Percentiles rank a stretch among this genome's conserved stretches.
These are phyloP conservation scores for Sacculina carcini DNA, from an alignment of 2,888 invertebrate species.

Conservation along the genomic window DNA sequence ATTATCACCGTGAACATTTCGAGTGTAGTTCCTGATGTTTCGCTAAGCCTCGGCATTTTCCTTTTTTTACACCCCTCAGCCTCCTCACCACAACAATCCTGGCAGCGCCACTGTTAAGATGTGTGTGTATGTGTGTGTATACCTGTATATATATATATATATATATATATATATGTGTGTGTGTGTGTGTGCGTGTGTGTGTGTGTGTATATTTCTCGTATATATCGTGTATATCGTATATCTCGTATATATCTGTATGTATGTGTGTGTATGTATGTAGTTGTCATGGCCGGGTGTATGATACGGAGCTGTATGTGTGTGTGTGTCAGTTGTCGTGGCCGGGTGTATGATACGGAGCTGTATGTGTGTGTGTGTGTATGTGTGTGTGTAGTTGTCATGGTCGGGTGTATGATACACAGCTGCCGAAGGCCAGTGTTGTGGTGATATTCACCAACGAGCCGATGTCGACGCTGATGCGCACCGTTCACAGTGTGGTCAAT, in stretches of 20 bases:
- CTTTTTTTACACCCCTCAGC: too few species aligned
- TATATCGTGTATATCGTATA: too few species aligned
- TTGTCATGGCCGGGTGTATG: too few species aligned
- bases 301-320: neutral
- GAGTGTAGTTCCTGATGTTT: too few species aligned
- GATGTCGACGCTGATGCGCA: slow-evolving; percentile 53
- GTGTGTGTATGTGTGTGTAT: neutral
- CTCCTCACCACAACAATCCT: too few species aligned
- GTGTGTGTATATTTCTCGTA: neutral
- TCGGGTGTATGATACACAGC: slow-evolving; percentile 32
- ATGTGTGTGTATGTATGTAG: neutral
- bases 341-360: too few species aligned
- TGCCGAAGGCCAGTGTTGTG: slow-evolving; percentile 47
- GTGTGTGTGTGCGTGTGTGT: neutral
- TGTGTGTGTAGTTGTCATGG: slow-evolving; percentile 28
- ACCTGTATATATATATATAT: too few species aligned
- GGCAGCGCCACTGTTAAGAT: too few species aligned
- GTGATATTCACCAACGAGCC: slow-evolving; percentile 76
- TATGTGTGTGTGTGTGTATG: slow-evolving; percentile 6
- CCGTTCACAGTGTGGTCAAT: slow-evolving; percentile 68
- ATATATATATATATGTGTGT: neutral
- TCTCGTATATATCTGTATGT: neutral
- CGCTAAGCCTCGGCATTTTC: too few species aligned
- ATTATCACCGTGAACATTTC: too few species aligned
- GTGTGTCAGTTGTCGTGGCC: neutral